Evolutionary conservation across 35 echinoderm and acorn worm species (phyloP).

Genomic region (Anneissia japonica): DNA sequence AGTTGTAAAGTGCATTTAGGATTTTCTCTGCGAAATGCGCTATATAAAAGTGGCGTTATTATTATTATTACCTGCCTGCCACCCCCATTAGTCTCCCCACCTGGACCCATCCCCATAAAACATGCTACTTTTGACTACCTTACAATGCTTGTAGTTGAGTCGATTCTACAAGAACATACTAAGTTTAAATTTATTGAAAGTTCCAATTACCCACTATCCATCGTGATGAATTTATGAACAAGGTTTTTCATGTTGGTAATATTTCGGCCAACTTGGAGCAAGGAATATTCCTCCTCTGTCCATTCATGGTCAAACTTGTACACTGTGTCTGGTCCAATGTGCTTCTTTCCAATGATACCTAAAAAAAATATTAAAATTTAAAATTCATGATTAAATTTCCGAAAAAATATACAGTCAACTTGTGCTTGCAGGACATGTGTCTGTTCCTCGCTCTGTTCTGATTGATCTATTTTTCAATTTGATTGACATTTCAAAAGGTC

Average conservation of each 20-base stretch:
- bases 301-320: constrained; percentile 96
- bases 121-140: no score
- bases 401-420: neutral
- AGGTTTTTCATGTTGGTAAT: constrained; percentile 82
- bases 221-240: constrained; percentile 61
- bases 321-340: constrained; percentile 68
- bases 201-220: constrained; percentile 19
- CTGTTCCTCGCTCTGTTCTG: neutral
- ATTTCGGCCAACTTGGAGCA: constrained; percentile 82
- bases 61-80: no score
- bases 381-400: neutral
- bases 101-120: no score
- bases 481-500: constrained; percentile 4
- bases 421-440: neutral
- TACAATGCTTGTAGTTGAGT: no score
- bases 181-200: no score
- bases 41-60: neutral
- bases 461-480: no score
- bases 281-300: constrained; percentile 42
- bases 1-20: neutral
- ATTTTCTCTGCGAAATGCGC: neutral
- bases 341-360: constrained; percentile 98
- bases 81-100: no score
- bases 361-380: constrained; percentile 5
- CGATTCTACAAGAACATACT: no score